Evolutionary conservation across 2,797 vertebrate species (phyloP), one percentile per base, ranked within the genome.

Genomic region (Percopsis omiscomaycus): DNA sequence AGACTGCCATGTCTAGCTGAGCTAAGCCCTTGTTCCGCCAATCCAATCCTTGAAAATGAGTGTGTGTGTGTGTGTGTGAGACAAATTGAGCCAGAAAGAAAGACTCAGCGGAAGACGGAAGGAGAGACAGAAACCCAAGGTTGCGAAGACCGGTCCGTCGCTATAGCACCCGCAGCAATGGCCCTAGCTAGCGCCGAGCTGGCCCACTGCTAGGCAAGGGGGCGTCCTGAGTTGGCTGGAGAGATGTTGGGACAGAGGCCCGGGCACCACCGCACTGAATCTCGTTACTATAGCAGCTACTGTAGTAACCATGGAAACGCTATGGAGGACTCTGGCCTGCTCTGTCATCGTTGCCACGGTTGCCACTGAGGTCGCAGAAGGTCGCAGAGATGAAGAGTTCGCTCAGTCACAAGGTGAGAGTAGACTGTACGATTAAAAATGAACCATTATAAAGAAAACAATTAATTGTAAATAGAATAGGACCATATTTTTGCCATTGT

Each of bases 231-330:
- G 78, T 89, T 92, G 94, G 93, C 92, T 92, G 96, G 94, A 98
- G 96, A 96, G 92, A 98, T 98, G 96, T 95, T 94, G 96, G 95
- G 93, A 95, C 95, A 84, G 93, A 89, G 82, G 89, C 85, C 89
- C 80, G 88, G 85, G 88, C 90, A 94, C 91, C 92, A 90, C 84
- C 84, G 90, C 92, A 88, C 91, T 88, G 87, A 93, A 84, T 81
- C 91, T 85, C 90, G 91, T 89, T 87, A 89, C 89, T 89, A 87
- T 90, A 86, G 85, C 87, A 66, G 73, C 86, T 87, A 89, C 91
- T 86, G 86, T 90, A 83, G 92, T 93, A 92, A 91, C 91, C 92
- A 98, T 98, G 96, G 95, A 96, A 91, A 92, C 84, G 58, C 90
- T 94, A 88, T 94, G 94, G 94, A 95, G 92, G 90, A 92, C 94